A percentile compares a stretch with the other conserved stretches of the same genome.
Evolutionary conservation across 2,113 vertebrate genomes (phyloP).

Genomic region (Psammodynastes pulverulentus): DNA sequence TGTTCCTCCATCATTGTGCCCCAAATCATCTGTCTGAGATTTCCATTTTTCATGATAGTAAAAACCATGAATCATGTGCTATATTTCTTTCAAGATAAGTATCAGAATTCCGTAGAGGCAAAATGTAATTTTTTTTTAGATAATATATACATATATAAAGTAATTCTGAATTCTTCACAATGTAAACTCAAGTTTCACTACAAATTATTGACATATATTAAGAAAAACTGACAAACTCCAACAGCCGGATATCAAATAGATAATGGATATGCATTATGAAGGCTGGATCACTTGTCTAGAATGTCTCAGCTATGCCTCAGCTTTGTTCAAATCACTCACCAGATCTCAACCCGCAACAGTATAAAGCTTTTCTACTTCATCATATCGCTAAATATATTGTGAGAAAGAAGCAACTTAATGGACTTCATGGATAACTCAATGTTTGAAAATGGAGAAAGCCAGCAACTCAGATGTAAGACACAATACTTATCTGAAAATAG

Average conservation of each 20-base stretch:
- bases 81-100: background rate
- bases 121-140: background rate
- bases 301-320: too few relatives aligned
- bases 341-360: background rate
- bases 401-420: background rate
- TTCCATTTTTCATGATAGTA: background rate
- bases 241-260: background rate
- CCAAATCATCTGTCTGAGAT: background rate
- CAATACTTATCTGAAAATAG: background rate
- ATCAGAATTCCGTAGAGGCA: background rate
- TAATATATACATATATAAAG: too few relatives aligned
- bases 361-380: background rate
- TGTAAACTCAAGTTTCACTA: background rate
- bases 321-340: background rate
- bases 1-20: background rate
- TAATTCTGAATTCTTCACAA: too few relatives aligned
- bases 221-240: background rate
- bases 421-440: background rate
- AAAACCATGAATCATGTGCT: background rate
- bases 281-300: background rate
- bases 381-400: background rate
- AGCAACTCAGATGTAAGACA: background rate
- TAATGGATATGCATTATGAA: background rate
- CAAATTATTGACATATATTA: background rate
- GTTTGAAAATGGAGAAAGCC: background rate